These are phyloP conservation scores for Aphodius sticticus DNA, from an alignment of 2,888 invertebrate species.

Conservation along the genomic window DNA sequence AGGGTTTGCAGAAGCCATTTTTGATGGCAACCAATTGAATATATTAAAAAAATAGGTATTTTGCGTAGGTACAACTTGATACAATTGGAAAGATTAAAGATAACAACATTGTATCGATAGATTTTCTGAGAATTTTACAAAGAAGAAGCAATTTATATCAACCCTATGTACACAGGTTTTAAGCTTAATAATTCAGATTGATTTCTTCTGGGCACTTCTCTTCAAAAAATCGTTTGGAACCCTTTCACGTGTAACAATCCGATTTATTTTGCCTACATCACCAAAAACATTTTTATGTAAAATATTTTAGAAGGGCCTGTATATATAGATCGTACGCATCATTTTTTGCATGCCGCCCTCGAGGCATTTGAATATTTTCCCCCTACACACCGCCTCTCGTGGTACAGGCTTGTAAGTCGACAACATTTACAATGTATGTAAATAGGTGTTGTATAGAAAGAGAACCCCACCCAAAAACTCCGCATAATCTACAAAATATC, in stretches of 20 bases:
- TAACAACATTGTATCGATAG: too few relatives aligned
- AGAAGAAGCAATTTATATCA: too few relatives aligned
- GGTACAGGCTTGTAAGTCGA: not conserved
- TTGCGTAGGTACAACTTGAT: too few relatives aligned
- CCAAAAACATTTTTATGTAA: slow-evolving; percentile 4
- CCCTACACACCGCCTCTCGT: not conserved
- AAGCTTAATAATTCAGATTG: too few relatives aligned
- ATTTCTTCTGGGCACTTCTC: too few relatives aligned
- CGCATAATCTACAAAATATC: not conserved
- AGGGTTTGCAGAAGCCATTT: too few relatives aligned
- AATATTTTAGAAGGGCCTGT: not conserved
- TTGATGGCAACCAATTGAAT: too few relatives aligned
- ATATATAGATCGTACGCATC: not conserved
- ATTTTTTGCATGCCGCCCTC: not conserved
- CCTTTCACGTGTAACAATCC: not conserved
- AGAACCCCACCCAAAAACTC: not conserved
- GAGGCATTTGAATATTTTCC: not conserved
- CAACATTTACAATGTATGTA: not conserved
- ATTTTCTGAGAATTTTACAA: too few relatives aligned
- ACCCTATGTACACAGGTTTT: too few relatives aligned
- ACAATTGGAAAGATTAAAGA: too few relatives aligned
- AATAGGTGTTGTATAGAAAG: not conserved
- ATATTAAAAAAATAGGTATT: too few relatives aligned
- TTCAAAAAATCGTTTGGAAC: not conserved
- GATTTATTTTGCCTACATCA: not conserved